Base-by-base conservation (phyloP, 2,888 invertebrate species). In the Panzeria rudis region DNA sequence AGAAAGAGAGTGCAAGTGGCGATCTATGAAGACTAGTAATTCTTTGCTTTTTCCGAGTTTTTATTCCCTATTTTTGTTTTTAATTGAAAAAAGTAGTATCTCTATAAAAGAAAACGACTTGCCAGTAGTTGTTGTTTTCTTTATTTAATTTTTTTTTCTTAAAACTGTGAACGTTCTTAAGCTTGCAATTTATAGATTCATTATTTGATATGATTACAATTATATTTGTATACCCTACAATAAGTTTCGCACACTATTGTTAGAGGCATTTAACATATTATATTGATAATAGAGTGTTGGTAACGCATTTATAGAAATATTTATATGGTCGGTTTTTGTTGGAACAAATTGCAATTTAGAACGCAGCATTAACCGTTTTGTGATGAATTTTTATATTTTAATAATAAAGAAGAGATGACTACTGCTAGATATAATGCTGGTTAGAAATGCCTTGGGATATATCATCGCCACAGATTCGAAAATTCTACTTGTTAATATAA, bases 1-100 rank as follows among this genome's bases (percentile, higher is more conserved):
- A 83, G 83, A 83, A 86, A 83, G 86, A 79, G 86, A 86, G 86
- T 86, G 86, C 79, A 83, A 86, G 86, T 86, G 86, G 35, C 75
- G 75, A 59, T 76, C 69, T 44, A 15, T 23, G 44, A 32, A 75
- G 32, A 62, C 68, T 44, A 64, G 44, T 35, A 68, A 56, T 71
- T 80, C 66, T 47, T 54, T 17, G n/a, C 9, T 41, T 0, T 41
- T 38, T 66, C 20, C 32, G n/a, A 20, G 61, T 50, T 47, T 50
- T 68, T 62, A 3, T 62, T 25, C 66, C 17, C 64, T 38, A 54
- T 68, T 79, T 73, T 68, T 79, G 62, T 9, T 71, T 81, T 84
- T 78, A 85, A 81, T 85, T 81, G 82, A 85, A 81, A 85, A 52
- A 81, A 73, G 84, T 62, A 20, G 84, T 78, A 81, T 85, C 64